phyloP scores from a whole-genome alignment of 2,797 vertebrate species.

The Cyclopterus lumpus region DNA sequence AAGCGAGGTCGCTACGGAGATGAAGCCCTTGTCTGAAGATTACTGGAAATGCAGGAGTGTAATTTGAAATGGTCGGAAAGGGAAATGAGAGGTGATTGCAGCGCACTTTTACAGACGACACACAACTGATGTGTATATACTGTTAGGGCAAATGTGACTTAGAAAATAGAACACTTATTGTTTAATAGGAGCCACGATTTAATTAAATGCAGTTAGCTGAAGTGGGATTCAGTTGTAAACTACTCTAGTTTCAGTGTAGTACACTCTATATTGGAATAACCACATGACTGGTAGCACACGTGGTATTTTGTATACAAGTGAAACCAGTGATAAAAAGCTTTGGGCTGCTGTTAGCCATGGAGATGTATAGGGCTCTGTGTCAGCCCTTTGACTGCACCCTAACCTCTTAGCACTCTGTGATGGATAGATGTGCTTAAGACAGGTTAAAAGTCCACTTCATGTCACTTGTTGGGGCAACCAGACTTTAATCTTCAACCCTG shows the following conservation, averaged over 20 bases:
- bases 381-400: conserved; percentile 71
- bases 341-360: conserved; percentile 64
- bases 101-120: conserved; percentile 1
- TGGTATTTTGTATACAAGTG: conserved; percentile 41
- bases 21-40: conserved; percentile 64
- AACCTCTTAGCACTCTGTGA: conserved; percentile 70
- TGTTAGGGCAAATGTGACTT: conserved; percentile 9
- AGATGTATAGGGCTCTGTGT: conserved; percentile 82
- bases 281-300: conserved; percentile 45
- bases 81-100: not conserved
- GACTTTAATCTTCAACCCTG: conserved; percentile 67
- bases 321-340: conserved; percentile 55
- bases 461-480: conserved; percentile 48
- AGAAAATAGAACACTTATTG: conserved; percentile 5
- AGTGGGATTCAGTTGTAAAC: conserved; percentile 1
- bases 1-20: conserved; percentile 52
- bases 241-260: conserved; percentile 14
- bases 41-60: conserved; percentile 64
- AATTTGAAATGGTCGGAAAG: conserved; percentile 66
- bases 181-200: conserved; percentile 5
- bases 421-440: conserved; percentile 70
- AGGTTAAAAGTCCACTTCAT: conserved; percentile 75
- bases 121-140: conserved; percentile 6
- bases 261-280: conserved; percentile 13
- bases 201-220: conserved; percentile 10